Conservation (phyloP, 2,113 vertebrate species). For the Lepisosteus oculatus region DNA sequence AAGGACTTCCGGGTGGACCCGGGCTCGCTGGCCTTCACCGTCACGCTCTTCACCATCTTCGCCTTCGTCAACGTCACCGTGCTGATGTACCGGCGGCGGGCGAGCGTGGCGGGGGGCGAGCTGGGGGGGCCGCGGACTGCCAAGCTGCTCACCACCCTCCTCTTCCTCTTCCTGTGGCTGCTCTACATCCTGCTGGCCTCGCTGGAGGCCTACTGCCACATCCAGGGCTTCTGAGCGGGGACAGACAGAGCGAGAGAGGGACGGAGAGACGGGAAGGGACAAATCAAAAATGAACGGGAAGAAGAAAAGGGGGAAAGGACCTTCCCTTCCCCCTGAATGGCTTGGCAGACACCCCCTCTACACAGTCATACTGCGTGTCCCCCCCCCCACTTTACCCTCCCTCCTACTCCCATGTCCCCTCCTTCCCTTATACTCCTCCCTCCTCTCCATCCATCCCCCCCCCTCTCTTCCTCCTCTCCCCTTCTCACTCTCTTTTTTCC, state of each 20-base stretch:
- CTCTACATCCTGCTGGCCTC: constrained; percentile 73
- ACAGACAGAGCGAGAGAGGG: not conserved
- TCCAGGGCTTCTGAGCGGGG: constrained; percentile 54
- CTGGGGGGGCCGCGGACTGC: constrained; percentile 72
- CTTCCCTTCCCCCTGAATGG: not conserved
- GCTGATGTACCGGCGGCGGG: constrained; percentile 72
- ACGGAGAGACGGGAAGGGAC: not conserved
- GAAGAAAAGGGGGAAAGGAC: not conserved
- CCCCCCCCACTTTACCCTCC: not conserved
- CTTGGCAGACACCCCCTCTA: too few relatives aligned
- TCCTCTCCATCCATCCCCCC: not conserved
- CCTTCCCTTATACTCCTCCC: not conserved
- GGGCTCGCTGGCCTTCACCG: constrained; percentile 75
- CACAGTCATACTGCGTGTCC: constrained; percentile 9
- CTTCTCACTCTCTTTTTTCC: not conserved
- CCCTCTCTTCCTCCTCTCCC: not conserved
- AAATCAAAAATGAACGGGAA: constrained; percentile 9
- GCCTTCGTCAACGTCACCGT: constrained; percentile 55
- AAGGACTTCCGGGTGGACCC: constrained; percentile 64
- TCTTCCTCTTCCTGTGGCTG: constrained; percentile 71
- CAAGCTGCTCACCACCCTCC: constrained; percentile 68
- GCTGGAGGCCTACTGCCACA: constrained; percentile 74
- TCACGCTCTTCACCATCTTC: constrained; percentile 74
- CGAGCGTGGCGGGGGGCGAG: constrained; percentile 62
- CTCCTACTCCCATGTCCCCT: not conserved